Base-by-base conservation (phyloP, 2,113 vertebrate species). In the Equus quagga region DNA sequence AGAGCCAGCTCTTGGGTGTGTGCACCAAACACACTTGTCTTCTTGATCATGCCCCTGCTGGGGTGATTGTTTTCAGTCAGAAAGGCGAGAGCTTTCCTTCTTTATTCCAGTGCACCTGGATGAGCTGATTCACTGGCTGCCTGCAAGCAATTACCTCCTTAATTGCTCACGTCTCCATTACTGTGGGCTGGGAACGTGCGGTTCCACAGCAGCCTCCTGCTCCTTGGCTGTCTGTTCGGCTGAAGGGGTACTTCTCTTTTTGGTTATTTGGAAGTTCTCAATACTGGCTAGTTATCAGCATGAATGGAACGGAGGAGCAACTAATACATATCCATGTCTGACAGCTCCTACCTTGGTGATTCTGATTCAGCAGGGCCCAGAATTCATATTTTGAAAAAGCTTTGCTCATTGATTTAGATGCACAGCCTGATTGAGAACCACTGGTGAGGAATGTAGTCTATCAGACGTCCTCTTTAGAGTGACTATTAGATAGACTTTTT, bases 161-260 rank as follows among this genome's bases (percentile, higher is more conserved):
- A 69, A 81, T 79, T 92, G 41, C 31, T 76, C n/a, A 41, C 2
- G 1, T 89, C 54, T 79, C 33, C 2, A n/a, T 49, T 54, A 60
- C 11, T 65, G 31, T n/a, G 58, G 49, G 33, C 19, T 24, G 4
- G 8, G 51, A 54, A 36, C 17, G 12, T 76, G 70, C 49, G 6
- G 11, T 58, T 91, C 4, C 14, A 11, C 28, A 80, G 14, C 28
- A 80, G 31, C 12, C 11, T 88, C 75, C 62, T 19, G 33, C 21
- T 31, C 2, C 60, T 15, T 65, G 64, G 18, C 49, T 10, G 6
- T 58, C 64, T 91, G 24, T 33, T 82, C 31, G 31, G 46, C 33
- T 62, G n/a, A 93, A n/a, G 33, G 87, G 0, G 14, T 46, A 60
- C 90, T 96, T 96, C 92, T 96, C 28, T 92, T 76, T 97, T 95